These are phyloP conservation scores for Ondatra zibethicus DNA, from an alignment of 2,113 vertebrate genomes.

Conservation along the genomic window DNA sequence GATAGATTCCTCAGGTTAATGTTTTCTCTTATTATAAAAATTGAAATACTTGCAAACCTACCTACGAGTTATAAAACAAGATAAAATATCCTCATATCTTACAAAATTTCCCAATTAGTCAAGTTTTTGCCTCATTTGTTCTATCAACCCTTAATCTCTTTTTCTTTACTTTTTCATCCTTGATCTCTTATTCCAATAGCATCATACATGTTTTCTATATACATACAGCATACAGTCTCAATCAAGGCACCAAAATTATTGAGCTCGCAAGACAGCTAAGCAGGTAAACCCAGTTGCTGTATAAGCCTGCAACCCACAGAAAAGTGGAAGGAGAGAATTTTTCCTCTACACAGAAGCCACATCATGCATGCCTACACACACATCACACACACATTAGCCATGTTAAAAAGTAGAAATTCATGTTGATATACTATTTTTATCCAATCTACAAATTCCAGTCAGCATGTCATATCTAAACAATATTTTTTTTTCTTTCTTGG, in stretches of 20 bases:
- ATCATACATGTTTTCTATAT: background rate
- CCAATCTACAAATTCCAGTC: background rate
- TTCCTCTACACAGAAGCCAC: background rate
- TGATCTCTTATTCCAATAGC: background rate
- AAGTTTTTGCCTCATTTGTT: constrained; percentile 26
- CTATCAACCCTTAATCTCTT: background rate
- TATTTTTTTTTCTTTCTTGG: background rate
- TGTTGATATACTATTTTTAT: background rate
- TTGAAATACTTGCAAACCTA: background rate
- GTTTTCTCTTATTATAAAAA: constrained; percentile 23
- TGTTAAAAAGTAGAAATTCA: background rate
- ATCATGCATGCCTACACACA: background rate
- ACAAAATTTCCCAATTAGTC: background rate
- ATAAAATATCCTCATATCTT: background rate
- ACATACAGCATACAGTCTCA: background rate
- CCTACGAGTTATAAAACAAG: background rate
- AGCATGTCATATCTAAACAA: background rate
- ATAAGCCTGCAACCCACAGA: no score
- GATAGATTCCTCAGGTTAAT: background rate
- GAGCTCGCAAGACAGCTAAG: background rate
- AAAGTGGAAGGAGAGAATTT: background rate
- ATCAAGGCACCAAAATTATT: background rate
- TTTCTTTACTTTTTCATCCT: background rate
- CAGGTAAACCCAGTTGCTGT: background rate
- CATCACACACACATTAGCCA: background rate